Evolutionary conservation across 2,888 invertebrate genomes (phyloP), one percentile per base, ranked within the genome.

Genomic region (Cybosia mesomella): DNA sequence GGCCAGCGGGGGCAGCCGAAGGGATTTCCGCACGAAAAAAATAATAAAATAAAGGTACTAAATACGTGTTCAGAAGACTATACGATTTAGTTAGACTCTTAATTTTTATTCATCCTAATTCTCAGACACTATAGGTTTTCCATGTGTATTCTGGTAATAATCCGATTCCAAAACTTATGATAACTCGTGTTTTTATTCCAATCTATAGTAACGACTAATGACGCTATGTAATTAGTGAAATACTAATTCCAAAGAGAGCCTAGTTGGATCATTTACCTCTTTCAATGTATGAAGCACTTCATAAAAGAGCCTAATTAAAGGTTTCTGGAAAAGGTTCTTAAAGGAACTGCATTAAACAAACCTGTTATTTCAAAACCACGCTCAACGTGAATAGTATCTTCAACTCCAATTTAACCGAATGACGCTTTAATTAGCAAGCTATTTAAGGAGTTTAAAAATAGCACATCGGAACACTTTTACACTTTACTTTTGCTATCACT

Each of bases 371-470:
- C 68, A 59, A 71, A 67, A 39, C 28, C 49, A 67, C 68, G 72
- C 72, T 79, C 69, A 78, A 68, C 71, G 59, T 58, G 32, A 58
- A 58, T 18, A 63, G 32, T 59, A 64, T 36, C 54, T 64, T 55
- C 62, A 66, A 36, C 69, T 58, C 67, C 66, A 67, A 67, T 64
- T 64, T 70, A 68, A 64, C 59, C 59, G 70, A 58, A 71, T 80
- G 81, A 74, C 67, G 70, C 18, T 60, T 55, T 73, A 75, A 77
- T 75, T 75, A 81, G 72, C 73, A 55, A 2, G 64, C 63, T 80
- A 75, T 75, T 80, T 77, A 55, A 21, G 59, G 59, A 63, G 15
- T 61, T 54, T 77, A 70, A 71, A 74, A 76, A 75, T 75, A 76
- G 67, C 71, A 24, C 70, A 77, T 72, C 62, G 62, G 15, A 22